Evolutionary conservation across 2,797 vertebrate genomes (phyloP).

Genomic region (Xenopus petersii): DNA sequence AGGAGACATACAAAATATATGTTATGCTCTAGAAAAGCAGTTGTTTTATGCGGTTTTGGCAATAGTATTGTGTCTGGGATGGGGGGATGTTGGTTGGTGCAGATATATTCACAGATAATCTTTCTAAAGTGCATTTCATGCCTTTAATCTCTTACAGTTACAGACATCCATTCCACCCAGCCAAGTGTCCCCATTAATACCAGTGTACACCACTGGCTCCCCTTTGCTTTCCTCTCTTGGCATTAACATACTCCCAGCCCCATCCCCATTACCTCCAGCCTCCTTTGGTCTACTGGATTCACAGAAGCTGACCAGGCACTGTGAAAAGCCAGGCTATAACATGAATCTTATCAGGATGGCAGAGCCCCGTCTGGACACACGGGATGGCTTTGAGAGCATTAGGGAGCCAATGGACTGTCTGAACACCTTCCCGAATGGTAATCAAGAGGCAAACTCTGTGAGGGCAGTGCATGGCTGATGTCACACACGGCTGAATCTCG

Average conservation of each 20-base stretch:
- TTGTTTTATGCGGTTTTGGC: too few species aligned
- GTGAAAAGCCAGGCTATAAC: constrained; percentile 59
- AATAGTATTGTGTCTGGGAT: too few species aligned
- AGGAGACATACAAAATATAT: too few species aligned
- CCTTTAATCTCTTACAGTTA: constrained; percentile 12
- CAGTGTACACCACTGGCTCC: constrained; percentile 70
- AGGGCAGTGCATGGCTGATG: too few species aligned
- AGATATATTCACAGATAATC: background rate
- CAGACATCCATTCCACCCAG: constrained; percentile 81
- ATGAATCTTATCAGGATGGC: constrained; percentile 63
- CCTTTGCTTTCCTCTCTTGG: constrained; percentile 68
- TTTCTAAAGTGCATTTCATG: background rate
- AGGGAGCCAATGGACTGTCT: constrained; percentile 75
- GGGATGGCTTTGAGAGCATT: constrained; percentile 74
- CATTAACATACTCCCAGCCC: constrained; percentile 60
- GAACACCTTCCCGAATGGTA: constrained; percentile 78
- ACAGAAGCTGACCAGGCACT: constrained; percentile 61
- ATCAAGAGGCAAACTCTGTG: constrained; percentile 20
- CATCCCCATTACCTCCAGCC: constrained; percentile 78
- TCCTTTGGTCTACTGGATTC: constrained; percentile 77
- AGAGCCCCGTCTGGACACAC: constrained; percentile 76
- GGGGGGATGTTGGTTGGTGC: background rate
- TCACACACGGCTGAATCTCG: too few species aligned
- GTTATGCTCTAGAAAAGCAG: too few species aligned
- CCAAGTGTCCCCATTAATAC: constrained; percentile 82